Evolutionary conservation across 2,888 invertebrate species (phyloP).

Genomic region (Ecliptopera silaceata): DNA sequence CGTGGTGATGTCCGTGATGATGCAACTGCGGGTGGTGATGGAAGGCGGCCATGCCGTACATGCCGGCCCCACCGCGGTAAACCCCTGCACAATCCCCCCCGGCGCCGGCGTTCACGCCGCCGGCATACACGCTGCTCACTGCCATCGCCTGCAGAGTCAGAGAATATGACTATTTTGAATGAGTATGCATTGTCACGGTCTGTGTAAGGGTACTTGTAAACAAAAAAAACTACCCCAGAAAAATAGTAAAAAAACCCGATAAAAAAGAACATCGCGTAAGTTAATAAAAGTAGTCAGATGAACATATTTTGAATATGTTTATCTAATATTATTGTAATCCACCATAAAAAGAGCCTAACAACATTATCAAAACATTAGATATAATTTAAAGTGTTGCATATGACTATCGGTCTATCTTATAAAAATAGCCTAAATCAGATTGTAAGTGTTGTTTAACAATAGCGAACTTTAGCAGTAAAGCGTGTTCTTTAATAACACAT

Average conservation of each 20-base stretch:
- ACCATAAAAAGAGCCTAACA: too few species aligned
- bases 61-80: slow-evolving; percentile 71
- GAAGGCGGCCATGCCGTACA: slow-evolving; percentile 76
- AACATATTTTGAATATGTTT: too few species aligned
- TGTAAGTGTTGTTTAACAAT: too few species aligned
- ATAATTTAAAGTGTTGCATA: too few species aligned
- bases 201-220: slow-evolving; percentile 26
- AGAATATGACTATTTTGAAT: slow-evolving; percentile 35
- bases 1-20: slow-evolving; percentile 58
- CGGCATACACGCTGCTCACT: slow-evolving; percentile 72
- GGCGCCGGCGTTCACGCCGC: slow-evolving; percentile 63
- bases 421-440: too few species aligned
- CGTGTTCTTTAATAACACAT: too few species aligned
- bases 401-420: too few species aligned
- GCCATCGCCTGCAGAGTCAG: slow-evolving; percentile 64
- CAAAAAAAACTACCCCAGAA: slow-evolving; percentile 1
- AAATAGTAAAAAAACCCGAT: neutral
- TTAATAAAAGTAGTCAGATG: too few species aligned
- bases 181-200: slow-evolving; percentile 32
- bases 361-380: too few species aligned
- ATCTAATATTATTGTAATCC: too few species aligned
- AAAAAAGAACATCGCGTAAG: too few species aligned
- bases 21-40: slow-evolving; percentile 75
- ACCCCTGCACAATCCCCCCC: slow-evolving; percentile 71
- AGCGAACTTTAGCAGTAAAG: too few species aligned